Base-by-base conservation (phyloP, 2,888 invertebrate species). In the Synergus japonicus region DNA sequence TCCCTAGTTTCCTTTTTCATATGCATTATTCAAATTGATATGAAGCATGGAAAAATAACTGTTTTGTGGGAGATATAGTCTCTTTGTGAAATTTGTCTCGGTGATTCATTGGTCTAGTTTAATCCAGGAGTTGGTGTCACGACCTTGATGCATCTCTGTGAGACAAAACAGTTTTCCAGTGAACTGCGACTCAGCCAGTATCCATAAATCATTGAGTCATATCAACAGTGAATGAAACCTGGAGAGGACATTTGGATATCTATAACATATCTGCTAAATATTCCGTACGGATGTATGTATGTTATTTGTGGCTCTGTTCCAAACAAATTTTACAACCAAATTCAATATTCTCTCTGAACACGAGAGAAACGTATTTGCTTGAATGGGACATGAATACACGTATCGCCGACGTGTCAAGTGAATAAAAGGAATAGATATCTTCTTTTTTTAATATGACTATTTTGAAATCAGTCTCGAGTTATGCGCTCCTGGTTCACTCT, bases 221-320 rank as follows among this genome's bases (percentile, higher is more conserved):
- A 67, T 44, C 44, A 46, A 7, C n/a, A 13, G 46, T 67, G 67
- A 44, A 67, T 67, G 67, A 67, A 67, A 67, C 44, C 46, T 46
- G 46, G 18, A 66, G 43, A 43, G 65, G 67, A 44, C 67, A 67
- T 67, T 67, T 67, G 46, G 13, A 67, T 67, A 67, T 67, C 65
- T 29, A 29, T 29, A 29, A 29, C 29, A 29, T 54, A 54, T 54
- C 54, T 66, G 65, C 65, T 66, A 66, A 66, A 66, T 66, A 66
- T 66, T 66, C 44, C 22, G 22, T 44, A 22, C 18, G 12, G 43
- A 9, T 37, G 64, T 63, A 43, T 46, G 13, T 65, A 29, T 66
- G 65, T 66, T 66, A 66, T 66, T 43, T 66, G 65, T 66, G 43
- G 65, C 65, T 18, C 65, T 66, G 41, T 66, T 66, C 65, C 65